A percentile compares a stretch with the other conserved stretches of the same genome.
Evolutionary conservation across 2,797 vertebrate genomes (phyloP).

Genomic region (Anabacerthia variegaticeps): DNA sequence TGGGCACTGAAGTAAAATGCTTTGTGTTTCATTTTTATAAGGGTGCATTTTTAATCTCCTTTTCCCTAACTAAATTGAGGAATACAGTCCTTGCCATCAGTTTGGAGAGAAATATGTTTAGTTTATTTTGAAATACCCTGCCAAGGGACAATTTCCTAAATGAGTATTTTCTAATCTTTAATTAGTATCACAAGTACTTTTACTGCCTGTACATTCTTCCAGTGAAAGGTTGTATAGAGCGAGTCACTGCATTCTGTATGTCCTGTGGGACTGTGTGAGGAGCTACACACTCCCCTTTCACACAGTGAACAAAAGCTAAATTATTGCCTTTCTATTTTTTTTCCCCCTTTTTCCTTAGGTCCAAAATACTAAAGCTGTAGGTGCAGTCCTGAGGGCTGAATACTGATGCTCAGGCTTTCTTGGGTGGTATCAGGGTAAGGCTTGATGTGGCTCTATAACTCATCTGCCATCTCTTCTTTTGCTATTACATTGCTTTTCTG

Average conservation of each 20-base stretch:
- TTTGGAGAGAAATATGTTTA: not conserved
- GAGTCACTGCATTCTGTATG: not conserved
- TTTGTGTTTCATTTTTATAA: not conserved
- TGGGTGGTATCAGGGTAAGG: constrained; percentile 7
- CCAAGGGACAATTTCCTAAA: not conserved
- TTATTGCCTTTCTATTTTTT: not conserved
- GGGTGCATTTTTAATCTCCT: not conserved
- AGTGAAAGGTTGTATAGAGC: not conserved
- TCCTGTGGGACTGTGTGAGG: not conserved
- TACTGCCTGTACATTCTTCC: not conserved
- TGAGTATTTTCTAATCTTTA: constrained; percentile 34
- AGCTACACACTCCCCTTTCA: constrained; percentile 10
- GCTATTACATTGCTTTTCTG: not conserved
- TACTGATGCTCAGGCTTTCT: not conserved
- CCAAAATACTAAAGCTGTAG: constrained; percentile 3
- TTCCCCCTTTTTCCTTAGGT: not conserved
- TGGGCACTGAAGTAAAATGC: not conserved
- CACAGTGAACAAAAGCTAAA: constrained; percentile 39
- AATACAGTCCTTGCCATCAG: not conserved
- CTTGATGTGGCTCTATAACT: not conserved
- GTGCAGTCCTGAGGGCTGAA: not conserved
- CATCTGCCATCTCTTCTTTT: not conserved
- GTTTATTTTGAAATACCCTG: not conserved
- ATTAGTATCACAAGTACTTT: constrained; percentile 55
- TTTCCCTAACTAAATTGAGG: not conserved